Conservation (phyloP, 2,888 invertebrate genomes). For the Ophion obscuratus region DNA sequence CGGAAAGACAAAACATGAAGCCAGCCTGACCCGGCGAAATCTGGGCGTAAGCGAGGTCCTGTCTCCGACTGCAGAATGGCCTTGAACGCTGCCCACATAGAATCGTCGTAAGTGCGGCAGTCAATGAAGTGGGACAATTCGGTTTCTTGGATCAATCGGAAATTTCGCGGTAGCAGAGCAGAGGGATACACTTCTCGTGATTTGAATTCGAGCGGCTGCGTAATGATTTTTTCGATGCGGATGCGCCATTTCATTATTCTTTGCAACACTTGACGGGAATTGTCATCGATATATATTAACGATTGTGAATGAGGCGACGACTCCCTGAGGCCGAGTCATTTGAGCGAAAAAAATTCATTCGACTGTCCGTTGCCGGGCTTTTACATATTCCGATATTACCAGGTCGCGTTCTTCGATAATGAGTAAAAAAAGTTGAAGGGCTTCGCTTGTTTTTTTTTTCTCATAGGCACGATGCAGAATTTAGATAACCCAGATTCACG, state of each 20-base stretch:
- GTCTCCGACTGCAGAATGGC: not conserved
- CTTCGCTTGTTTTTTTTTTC: too few species aligned
- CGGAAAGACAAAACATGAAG: conserved; percentile 28
- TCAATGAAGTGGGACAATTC: not conserved
- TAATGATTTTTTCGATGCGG: not conserved
- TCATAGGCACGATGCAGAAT: too few species aligned
- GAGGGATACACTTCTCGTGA: not conserved
- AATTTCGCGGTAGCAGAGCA: not conserved
- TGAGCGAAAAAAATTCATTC: too few species aligned
- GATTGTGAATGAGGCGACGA: too few species aligned
- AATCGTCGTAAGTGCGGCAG: not conserved
- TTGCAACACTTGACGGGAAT: not conserved
- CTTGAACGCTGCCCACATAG: not conserved
- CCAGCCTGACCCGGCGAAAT: conserved; percentile 10
- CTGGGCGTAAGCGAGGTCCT: not conserved
- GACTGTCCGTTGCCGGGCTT: too few species aligned
- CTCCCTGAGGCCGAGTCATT: not conserved
- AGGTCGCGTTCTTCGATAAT: too few species aligned
- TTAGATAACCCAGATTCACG: too few species aligned
- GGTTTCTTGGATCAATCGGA: not conserved
- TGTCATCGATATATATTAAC: not conserved
- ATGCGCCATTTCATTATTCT: not conserved
- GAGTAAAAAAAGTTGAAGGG: too few species aligned
- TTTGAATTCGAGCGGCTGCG: not conserved
- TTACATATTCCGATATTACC: too few species aligned